Conservation (phyloP, 2,797 vertebrate genomes). For the Gymnothorax javanicus region DNA sequence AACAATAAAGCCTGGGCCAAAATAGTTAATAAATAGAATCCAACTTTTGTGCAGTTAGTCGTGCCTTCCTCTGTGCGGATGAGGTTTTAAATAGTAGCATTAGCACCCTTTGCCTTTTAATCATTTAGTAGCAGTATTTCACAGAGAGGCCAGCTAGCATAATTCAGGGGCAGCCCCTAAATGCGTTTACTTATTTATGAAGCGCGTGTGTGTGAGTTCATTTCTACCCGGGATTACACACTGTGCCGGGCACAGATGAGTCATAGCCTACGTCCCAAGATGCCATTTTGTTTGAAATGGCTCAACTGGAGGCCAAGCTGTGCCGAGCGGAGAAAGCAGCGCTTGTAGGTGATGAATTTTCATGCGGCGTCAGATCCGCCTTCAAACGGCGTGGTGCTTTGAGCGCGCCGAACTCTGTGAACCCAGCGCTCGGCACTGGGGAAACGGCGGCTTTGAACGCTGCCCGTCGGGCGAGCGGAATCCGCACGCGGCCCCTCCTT, state of each 20-base stretch:
- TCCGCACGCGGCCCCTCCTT: neutral
- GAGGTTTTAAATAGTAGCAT: slow-evolving; percentile 26
- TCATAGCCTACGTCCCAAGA: slow-evolving; percentile 59
- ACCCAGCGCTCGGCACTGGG: slow-evolving; percentile 33
- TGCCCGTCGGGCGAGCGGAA: neutral
- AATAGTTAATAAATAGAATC: slow-evolving; percentile 34
- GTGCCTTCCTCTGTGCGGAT: slow-evolving; percentile 23
- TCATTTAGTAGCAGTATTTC: slow-evolving; percentile 35
- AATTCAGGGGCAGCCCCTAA: slow-evolving; percentile 30
- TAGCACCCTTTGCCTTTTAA: slow-evolving; percentile 12
- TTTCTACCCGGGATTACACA: slow-evolving; percentile 18
- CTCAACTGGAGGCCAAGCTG: slow-evolving; percentile 51
- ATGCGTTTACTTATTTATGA: slow-evolving; percentile 38
- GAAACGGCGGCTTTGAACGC: slow-evolving; percentile 31
- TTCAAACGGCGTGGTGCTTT: slow-evolving; percentile 47
- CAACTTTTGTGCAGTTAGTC: slow-evolving; percentile 37
- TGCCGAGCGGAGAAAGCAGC: slow-evolving; percentile 38
- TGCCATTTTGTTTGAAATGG: slow-evolving; percentile 60
- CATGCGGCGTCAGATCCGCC: slow-evolving; percentile 57
- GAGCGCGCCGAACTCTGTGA: slow-evolving; percentile 8
- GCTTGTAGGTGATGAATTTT: slow-evolving; percentile 57
- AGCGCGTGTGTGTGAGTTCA: slow-evolving; percentile 15
- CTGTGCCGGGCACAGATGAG: slow-evolving; percentile 55
- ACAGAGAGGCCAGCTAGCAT: slow-evolving; percentile 18
- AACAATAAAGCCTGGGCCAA: slow-evolving; percentile 36